Base-by-base conservation (phyloP, 2,113 vertebrate species). In the Tachysurus vachellii region DNA sequence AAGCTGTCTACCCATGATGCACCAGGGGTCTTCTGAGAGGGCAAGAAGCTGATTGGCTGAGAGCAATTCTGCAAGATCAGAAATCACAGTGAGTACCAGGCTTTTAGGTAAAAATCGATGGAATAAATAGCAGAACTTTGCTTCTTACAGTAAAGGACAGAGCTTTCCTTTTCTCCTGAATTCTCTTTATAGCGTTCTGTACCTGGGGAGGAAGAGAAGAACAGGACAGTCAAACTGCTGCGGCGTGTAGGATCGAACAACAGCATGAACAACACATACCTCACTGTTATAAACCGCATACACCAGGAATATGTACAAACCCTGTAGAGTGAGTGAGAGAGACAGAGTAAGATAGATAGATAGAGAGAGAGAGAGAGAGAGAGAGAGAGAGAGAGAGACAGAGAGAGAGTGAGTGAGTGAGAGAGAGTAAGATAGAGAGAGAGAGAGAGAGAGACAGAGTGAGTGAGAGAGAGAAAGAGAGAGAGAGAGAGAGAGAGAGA, bases 271-370 rank as follows among this genome's bases (percentile, higher is more conserved):
- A 77, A 12, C 5, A 61, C 26, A 94, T 95, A 98, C 96, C 96
- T 98, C 97, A 2, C 95, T 95, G 87, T 97, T 98, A 90, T 94
- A 99, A 92, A 96, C 89, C 0, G 96, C 96, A 16, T 97, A 99
- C 85, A 98, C 96, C 89, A 99, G 92, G 95, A 99, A 98, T 88
- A 98, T 98, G 83, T 97, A 98, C 4, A 97, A 94, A 42, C 97
- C 97, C 97, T 98, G 92, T 0, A 88, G 89, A 93, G 90, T 91
- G 91, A 71, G 26, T 47, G 59, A 31, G 50, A 79, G n/a, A 28
- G 50, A 77, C 12, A 53, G 75, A 77, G 75, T 50, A 42, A 75
- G 36, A 47, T 19, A 75, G 36, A 44, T 36, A 73, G 36, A 77
- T 3, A 5, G 47, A 12, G 8, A 53, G n/a, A 53, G n/a, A n/a